A percentile compares a stretch with the other conserved stretches of the same genome.
These are phyloP conservation scores for Drosophila takahashii DNA, from an alignment of 1,140 invertebrate genomes.

Conservation along the genomic window DNA sequence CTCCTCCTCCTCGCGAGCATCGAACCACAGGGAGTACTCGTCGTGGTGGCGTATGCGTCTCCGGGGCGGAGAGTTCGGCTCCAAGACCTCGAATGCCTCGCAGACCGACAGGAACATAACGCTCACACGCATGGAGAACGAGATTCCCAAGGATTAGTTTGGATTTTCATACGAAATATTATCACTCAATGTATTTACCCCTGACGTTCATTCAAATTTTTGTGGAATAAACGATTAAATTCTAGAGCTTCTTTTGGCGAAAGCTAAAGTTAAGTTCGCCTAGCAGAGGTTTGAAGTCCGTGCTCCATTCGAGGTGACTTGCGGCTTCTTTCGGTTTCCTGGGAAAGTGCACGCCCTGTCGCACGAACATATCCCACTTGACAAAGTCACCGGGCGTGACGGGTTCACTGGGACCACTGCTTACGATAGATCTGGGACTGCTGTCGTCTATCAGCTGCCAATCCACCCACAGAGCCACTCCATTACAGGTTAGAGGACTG, in stretches of 20 bases:
- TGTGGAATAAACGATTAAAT: constrained; percentile 43
- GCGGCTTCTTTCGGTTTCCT: constrained; percentile 38
- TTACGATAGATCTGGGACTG: constrained; percentile 85
- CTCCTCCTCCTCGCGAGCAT: constrained; percentile 83
- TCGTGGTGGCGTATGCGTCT: constrained; percentile 93
- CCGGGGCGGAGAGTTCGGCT: constrained; percentile 83
- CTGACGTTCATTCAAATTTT: constrained; percentile 58
- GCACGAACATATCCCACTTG: constrained; percentile 91
- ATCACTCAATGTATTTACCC: constrained; percentile 15
- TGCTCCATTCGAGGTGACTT: constrained; percentile 56
- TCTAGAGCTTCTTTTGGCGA: constrained; percentile 37
- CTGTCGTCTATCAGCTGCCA: constrained; percentile 88
- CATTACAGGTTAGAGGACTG: constrained; percentile 87
- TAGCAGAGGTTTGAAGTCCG: constrained; percentile 47
- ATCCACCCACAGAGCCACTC: constrained; percentile 93
- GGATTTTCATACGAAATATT: not conserved
- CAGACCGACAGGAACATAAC: constrained; percentile 78
- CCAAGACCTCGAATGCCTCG: constrained; percentile 31
- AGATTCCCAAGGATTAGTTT: constrained; percentile 71
- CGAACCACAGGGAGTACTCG: constrained; percentile 97
- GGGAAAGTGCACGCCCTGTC: constrained; percentile 92
- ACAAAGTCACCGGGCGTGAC: constrained; percentile 87
- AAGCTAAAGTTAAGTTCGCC: constrained; percentile 72
- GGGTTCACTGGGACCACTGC: constrained; percentile 87
- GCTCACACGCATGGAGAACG: constrained; percentile 79